These are phyloP conservation scores for Listronotus bonariensis DNA, from an alignment of 1,140 invertebrate species.

Conservation along the genomic window DNA sequence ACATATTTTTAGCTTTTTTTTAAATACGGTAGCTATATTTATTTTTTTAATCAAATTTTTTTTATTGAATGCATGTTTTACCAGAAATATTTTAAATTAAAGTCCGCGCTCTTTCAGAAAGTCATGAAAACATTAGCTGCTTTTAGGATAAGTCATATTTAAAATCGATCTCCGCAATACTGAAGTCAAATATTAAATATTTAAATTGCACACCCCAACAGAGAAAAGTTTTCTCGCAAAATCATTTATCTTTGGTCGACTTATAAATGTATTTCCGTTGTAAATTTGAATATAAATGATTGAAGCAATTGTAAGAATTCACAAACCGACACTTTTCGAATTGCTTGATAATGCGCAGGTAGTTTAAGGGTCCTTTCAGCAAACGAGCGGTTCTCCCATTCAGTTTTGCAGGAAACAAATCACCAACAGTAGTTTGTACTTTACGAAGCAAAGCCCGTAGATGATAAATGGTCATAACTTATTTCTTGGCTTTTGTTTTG, in stretches of 20 bases:
- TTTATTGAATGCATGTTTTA: too few species aligned
- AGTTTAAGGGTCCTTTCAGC: constrained; percentile 20
- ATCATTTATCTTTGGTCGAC: constrained; percentile 39
- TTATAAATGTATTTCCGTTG: constrained; percentile 40
- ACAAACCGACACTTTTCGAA: constrained; percentile 44
- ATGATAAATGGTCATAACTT: constrained; percentile 37
- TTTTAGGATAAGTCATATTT: neutral
- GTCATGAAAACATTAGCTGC: neutral
- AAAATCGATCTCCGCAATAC: neutral
- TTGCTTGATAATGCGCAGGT: constrained; percentile 52
- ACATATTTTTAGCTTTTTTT: too few species aligned
- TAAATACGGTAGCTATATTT: too few species aligned
- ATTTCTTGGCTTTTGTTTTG: constrained; percentile 14
- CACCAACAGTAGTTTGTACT: constrained; percentile 55
- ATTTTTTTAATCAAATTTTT: too few species aligned
- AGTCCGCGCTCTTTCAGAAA: too few species aligned
- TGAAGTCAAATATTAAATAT: constrained; percentile 31
- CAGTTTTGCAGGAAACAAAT: constrained; percentile 49
- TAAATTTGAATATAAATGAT: constrained; percentile 45
- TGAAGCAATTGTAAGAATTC: constrained; percentile 45
- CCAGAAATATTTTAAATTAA: too few species aligned
- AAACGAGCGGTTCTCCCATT: constrained; percentile 35
- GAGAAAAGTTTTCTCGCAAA: constrained; percentile 20
- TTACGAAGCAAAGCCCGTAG: constrained; percentile 27
- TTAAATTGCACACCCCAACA: constrained; percentile 15